Evolutionary conservation across 2,113 vertebrate genomes (phyloP).

Genomic region (Seriola quinqueradiata): DNA sequence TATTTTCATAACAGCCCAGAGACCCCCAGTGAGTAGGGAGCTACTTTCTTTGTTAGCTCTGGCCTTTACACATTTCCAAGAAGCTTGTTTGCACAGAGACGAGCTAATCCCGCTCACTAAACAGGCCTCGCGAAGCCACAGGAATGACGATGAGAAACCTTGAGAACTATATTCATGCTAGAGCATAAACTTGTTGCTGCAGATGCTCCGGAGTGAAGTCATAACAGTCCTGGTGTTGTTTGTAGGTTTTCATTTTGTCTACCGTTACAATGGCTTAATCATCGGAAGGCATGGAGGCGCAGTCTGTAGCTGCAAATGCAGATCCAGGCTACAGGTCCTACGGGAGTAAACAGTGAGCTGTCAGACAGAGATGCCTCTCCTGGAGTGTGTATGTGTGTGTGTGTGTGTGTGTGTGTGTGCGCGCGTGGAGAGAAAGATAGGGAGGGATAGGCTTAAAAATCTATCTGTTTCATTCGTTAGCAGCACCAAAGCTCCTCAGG

Average conservation of each 20-base stretch:
- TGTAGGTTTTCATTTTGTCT: slow-evolving; percentile 67
- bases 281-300: slow-evolving; percentile 44
- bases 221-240: slow-evolving; percentile 44
- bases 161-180: slow-evolving; percentile 22
- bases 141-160: slow-evolving; percentile 63
- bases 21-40: slow-evolving; percentile 58
- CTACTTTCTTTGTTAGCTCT: slow-evolving; percentile 73
- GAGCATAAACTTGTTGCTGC: slow-evolving; percentile 16
- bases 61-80: slow-evolving; percentile 59
- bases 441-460: slow-evolving; percentile 49
- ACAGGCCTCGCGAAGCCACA: slow-evolving; percentile 38
- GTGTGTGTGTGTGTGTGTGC: neutral
- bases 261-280: slow-evolving; percentile 63
- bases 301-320: slow-evolving; percentile 68
- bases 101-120: slow-evolving; percentile 69
- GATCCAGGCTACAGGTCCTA: slow-evolving; percentile 74
- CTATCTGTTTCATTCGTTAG: slow-evolving; percentile 71
- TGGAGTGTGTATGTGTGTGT: slow-evolving; percentile 24
- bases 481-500: slow-evolving; percentile 62
- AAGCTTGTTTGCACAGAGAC: slow-evolving; percentile 72
- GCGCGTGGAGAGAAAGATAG: neutral
- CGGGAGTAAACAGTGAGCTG: slow-evolving; percentile 78
- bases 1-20: slow-evolving; percentile 70
- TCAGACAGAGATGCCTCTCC: slow-evolving; percentile 65
- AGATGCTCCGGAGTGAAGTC: slow-evolving; percentile 40